phyloP scores from a whole-genome alignment of 2,888 invertebrate genomes.

The Deilephila elpenor region DNA sequence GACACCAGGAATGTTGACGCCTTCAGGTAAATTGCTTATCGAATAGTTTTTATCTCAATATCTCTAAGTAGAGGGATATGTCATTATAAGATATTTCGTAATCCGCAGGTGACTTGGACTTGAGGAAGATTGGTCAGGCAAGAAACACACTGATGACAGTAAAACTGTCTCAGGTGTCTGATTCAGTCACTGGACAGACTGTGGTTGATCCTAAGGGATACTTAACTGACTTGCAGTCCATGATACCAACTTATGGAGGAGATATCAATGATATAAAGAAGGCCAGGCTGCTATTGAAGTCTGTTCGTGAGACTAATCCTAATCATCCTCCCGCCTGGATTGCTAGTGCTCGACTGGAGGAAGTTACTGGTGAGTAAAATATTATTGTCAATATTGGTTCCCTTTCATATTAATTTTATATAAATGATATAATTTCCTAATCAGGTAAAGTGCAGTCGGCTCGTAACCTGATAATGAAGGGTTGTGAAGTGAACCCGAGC shows the following conservation, averaged over 20 bases:
- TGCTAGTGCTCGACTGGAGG: constrained; percentile 98
- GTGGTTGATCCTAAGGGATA: constrained; percentile 99
- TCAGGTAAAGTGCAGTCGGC: constrained; percentile 95
- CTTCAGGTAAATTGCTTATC: constrained; percentile 83
- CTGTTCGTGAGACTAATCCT: constrained; percentile 98
- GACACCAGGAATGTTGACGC: constrained; percentile 94
- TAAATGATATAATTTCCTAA: too few relatives aligned
- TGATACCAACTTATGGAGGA: constrained; percentile 99
- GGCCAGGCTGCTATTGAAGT: constrained; percentile 96
- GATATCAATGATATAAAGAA: constrained; percentile 99
- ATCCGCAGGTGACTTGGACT: constrained; percentile 92
- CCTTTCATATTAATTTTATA: too few relatives aligned
- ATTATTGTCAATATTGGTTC: too few relatives aligned
- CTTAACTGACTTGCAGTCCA: constrained; percentile 99
- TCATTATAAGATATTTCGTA: too few relatives aligned
- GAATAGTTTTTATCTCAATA: not conserved
- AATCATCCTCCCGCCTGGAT: constrained; percentile 99
- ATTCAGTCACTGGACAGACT: constrained; percentile 99
- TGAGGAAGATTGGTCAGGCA: constrained; percentile 99
- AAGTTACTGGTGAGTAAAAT: constrained; percentile 93
- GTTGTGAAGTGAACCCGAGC: constrained; percentile 97
- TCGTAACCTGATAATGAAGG: constrained; percentile 98
- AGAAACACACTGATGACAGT: constrained; percentile 99
- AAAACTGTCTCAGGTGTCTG: constrained; percentile 97
- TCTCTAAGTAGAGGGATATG: not conserved